Percentiles rank a stretch among this genome's conserved stretches.
These are phyloP conservation scores for Lasiurus cinereus DNA, from an alignment of 2,113 vertebrate species.

Conservation along the genomic window DNA sequence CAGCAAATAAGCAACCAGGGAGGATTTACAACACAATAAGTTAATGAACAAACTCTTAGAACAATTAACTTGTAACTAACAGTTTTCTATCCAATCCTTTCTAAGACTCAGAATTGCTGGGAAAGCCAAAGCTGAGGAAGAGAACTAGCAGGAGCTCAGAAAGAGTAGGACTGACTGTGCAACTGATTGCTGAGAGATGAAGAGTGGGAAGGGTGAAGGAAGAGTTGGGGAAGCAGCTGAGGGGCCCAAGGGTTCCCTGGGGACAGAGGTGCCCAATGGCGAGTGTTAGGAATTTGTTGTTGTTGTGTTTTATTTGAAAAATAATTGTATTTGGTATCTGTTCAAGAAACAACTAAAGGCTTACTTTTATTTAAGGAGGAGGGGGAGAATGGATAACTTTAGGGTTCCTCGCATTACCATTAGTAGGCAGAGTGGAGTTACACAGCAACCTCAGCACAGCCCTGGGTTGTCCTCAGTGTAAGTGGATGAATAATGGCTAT, in stretches of 20 bases:
- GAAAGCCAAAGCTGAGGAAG: neutral
- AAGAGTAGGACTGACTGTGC: neutral
- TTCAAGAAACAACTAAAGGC: neutral
- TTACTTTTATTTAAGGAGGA: neutral
- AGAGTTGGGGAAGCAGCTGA: neutral
- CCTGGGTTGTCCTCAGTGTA: neutral
- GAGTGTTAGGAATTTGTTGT: neutral
- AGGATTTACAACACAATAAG: neutral
- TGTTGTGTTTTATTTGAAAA: neutral
- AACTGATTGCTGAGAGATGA: neutral
- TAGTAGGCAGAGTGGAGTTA: neutral
- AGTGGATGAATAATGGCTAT: neutral
- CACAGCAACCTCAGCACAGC: neutral
- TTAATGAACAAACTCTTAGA: neutral
- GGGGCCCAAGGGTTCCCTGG: neutral
- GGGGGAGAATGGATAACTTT: neutral
- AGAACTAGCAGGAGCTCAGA: neutral
- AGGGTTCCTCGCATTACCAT: neutral
- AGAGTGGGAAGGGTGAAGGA: neutral
- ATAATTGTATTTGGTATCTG: neutral
- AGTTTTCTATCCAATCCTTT: neutral
- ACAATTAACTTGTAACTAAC: neutral
- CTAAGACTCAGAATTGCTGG: neutral
- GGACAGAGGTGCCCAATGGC: neutral
- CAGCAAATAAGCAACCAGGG: neutral